These are phyloP conservation scores for Cheilosia vernalis DNA, from an alignment of 2,888 invertebrate species.

Conservation along the genomic window DNA sequence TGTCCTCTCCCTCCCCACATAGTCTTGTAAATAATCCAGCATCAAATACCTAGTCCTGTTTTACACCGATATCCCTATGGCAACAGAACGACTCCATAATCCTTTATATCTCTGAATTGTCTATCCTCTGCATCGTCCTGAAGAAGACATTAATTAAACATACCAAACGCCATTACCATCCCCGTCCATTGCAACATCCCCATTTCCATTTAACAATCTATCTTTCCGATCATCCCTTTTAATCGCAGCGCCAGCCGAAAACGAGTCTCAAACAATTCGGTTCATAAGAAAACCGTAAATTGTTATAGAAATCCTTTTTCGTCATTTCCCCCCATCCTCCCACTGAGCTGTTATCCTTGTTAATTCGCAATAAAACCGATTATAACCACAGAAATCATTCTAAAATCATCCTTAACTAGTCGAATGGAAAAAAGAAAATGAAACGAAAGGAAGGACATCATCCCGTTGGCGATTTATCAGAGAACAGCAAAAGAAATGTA, in stretches of 20 bases:
- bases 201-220: constrained; percentile 48
- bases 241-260: not conserved
- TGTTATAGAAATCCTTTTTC: constrained; percentile 65
- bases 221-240: constrained; percentile 42
- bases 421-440: constrained; percentile 40
- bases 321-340: not conserved
- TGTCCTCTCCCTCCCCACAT: not conserved
- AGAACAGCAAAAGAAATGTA: constrained; percentile 31
- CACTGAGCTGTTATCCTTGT: constrained; percentile 40
- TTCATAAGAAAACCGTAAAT: constrained; percentile 65
- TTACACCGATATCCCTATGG: constrained; percentile 25
- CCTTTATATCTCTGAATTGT: constrained; percentile 58
- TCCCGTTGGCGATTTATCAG: constrained; percentile 60
- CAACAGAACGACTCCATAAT: constrained; percentile 66
- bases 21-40: constrained; percentile 42
- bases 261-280: constrained; percentile 23
- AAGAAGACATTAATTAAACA: constrained; percentile 69
- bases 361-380: constrained; percentile 74
- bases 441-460: constrained; percentile 45
- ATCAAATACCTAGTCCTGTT: not conserved
- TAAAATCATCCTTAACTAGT: constrained; percentile 49
- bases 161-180: constrained; percentile 15
- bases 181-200: constrained; percentile 14
- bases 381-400: constrained; percentile 71
- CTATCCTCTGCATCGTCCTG: constrained; percentile 54